A percentile compares a stretch with the other conserved stretches of the same genome.
These are phyloP conservation scores for Chaetorhynchus papuensis DNA, from an alignment of 2,113 vertebrate species.

Conservation along the genomic window DNA sequence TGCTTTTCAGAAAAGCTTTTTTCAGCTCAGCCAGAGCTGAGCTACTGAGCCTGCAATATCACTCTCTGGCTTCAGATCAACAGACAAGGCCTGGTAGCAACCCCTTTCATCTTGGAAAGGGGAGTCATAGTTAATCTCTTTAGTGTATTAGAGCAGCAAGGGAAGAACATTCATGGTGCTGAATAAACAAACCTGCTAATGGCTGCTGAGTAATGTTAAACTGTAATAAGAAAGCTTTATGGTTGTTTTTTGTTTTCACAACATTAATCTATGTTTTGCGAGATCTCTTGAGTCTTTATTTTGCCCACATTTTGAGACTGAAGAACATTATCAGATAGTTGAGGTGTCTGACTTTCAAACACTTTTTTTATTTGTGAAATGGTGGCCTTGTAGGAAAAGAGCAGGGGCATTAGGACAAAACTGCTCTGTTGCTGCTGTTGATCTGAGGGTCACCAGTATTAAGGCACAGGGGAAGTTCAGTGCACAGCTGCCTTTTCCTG, in stretches of 20 bases:
- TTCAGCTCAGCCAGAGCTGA: background rate
- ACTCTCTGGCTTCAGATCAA: background rate
- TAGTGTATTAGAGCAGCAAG: background rate
- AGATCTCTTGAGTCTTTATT: background rate
- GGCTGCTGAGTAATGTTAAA: background rate
- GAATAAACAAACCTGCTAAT: background rate
- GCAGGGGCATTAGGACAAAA: background rate
- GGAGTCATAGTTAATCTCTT: background rate
- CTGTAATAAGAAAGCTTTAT: background rate
- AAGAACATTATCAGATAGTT: background rate
- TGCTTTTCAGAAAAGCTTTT: background rate
- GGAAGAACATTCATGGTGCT: background rate
- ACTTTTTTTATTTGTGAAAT: background rate
- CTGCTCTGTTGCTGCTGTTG: background rate
- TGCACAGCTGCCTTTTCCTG: background rate
- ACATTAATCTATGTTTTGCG: background rate
- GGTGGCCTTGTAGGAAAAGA: background rate
- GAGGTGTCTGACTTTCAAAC: background rate
- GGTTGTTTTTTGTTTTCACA: background rate
- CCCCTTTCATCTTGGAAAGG: background rate
- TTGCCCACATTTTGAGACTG: background rate
- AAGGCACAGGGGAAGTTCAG: background rate
- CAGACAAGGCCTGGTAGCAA: background rate
- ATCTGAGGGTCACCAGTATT: background rate
- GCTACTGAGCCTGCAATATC: background rate